Conservation (phyloP, 2,113 vertebrate species). For the Lutjanus erythropterus region DNA sequence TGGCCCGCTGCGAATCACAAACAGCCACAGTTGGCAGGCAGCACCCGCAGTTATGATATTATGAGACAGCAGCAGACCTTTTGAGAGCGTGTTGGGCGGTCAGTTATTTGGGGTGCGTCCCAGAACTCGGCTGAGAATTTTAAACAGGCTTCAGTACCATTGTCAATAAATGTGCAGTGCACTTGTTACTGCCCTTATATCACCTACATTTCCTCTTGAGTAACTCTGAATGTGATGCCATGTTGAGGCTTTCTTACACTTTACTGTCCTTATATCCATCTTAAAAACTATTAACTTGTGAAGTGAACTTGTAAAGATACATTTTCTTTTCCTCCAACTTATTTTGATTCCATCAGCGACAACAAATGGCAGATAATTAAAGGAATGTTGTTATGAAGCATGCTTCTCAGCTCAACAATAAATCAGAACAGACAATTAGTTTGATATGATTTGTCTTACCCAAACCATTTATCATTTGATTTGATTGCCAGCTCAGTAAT, state of each 20-base stretch:
- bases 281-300: not conserved
- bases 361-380: not conserved
- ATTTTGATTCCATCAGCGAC: not conserved
- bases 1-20: conserved; percentile 67
- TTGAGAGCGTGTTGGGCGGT: conserved; percentile 39
- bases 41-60: conserved; percentile 63
- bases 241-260: not conserved
- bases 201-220: not conserved
- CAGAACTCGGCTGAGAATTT: conserved; percentile 42
- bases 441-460: not conserved
- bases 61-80: conserved; percentile 66
- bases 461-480: not conserved
- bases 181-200: conserved; percentile 3
- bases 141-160: conserved; percentile 25
- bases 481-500: not conserved
- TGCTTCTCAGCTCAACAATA: not conserved
- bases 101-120: conserved; percentile 52
- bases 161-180: conserved; percentile 15
- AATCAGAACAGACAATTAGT: not conserved
- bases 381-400: not conserved
- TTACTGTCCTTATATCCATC: not conserved
- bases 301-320: not conserved
- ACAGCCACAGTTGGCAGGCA: conserved; percentile 62
- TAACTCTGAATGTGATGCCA: not conserved
- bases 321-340: not conserved